Evolutionary conservation across 2,113 vertebrate species (phyloP), one percentile per base, ranked within the genome.

Genomic region (Meles meles): DNA sequence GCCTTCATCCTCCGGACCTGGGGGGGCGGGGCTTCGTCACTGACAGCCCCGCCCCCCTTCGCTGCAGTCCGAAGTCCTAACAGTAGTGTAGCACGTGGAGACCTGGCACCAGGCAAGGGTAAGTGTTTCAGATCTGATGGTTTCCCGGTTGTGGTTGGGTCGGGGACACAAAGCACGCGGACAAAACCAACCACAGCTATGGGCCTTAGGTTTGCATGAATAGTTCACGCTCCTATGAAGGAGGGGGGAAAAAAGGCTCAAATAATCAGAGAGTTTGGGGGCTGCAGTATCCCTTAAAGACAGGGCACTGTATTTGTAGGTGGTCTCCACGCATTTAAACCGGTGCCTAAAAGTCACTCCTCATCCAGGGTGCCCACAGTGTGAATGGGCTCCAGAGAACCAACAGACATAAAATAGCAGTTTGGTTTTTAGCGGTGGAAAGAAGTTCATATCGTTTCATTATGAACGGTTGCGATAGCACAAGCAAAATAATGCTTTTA

Each of bases 1-100:
- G 93, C 72, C 21, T 76, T 6, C 81, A 93, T 88, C 89, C 76
- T 96, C 94, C 90, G 72, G 95, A 97, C 83, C 72, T 88, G 42
- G 21, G 94, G 97, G 96, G 96, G 98, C 76, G 72, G 94, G 96
- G 94, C 91, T 93, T 96, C 71, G 23, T 71, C 97, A 96, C 98
- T 96, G 97, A 98, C 97, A 5, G 76, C 74, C 94, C 90, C 85
- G 83, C 44, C 83, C 57, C 57, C 57, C 52, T 92, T 96, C 67
- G 18, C 94, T 93, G 88, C 94, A 93, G 95, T 63, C 65, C 83
- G 11, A 13, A 34, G 67, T 97, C 98, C 97, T 90, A 94, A 93
- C 71, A 37, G 72, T 90, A 89, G 89, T 93, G 94, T 97, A 95
- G 94, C 44, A 61, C 84, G 11, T 59, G 20, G 59, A 95, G 85